A percentile compares a stretch with the other conserved stretches of the same genome.
Conservation (phyloP, 1,140 invertebrate species). For the Drosophila nebulosa region DNA sequence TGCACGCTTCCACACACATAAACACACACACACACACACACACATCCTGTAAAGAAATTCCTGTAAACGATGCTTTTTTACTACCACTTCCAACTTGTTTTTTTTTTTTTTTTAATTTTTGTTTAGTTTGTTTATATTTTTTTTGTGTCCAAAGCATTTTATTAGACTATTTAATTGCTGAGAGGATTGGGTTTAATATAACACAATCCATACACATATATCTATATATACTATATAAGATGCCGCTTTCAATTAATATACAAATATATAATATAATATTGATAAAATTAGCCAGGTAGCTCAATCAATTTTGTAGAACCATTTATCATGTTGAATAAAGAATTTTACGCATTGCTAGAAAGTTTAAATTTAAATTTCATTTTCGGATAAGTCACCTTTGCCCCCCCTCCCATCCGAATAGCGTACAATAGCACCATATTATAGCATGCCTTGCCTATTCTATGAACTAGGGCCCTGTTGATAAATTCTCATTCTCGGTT, state of each 20-base stretch:
- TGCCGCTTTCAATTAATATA: constrained; percentile 15
- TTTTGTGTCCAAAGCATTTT: constrained; percentile 17
- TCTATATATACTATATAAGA: neutral
- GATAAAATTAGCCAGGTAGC: constrained; percentile 29
- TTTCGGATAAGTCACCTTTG: neutral
- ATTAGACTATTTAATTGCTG: constrained; percentile 7
- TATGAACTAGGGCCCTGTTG: neutral
- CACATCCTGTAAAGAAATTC: constrained; percentile 46
- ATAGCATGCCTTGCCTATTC: neutral
- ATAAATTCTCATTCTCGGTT: neutral
- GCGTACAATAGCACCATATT: neutral
- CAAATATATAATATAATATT: neutral
- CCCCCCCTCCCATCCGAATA: no score
- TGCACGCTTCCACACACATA: constrained; percentile 9
- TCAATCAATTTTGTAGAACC: constrained; percentile 64
- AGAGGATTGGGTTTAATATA: neutral
- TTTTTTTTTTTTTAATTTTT: constrained; percentile 21
- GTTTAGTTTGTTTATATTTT: constrained; percentile 6
- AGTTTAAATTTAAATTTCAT: constrained; percentile 2
- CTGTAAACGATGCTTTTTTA: constrained; percentile 22
- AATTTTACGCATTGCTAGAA: constrained; percentile 64
- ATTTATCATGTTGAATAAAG: constrained; percentile 65
- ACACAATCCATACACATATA: neutral
- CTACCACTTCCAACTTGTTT: constrained; percentile 14
- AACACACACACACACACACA: constrained; percentile 10